Evolutionary conservation across 2,113 vertebrate species (phyloP).

Genomic region (Sturnira hondurensis): DNA sequence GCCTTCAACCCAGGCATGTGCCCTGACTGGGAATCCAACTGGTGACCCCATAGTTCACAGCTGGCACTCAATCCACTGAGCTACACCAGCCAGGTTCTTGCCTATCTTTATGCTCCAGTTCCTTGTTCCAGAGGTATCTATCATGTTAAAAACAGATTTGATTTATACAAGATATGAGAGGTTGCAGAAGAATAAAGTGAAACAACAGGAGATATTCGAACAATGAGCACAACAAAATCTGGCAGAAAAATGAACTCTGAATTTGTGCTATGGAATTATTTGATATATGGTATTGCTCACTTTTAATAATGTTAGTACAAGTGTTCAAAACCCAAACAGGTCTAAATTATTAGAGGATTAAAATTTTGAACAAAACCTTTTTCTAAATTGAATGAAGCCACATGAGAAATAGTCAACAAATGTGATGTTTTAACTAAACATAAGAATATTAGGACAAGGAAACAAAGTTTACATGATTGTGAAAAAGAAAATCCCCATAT

Average conservation of each 20-base stretch:
- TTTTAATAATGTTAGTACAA: background rate
- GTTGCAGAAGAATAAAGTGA: background rate
- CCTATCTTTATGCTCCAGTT: background rate
- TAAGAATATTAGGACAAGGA: background rate
- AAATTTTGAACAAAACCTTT: background rate
- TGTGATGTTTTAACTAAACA: background rate
- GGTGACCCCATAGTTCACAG: too few species aligned
- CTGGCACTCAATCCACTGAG: too few species aligned
- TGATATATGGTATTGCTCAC: background rate
- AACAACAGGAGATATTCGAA: background rate
- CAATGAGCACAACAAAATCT: background rate
- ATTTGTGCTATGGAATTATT: background rate
- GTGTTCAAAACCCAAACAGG: background rate
- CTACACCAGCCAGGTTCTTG: too few species aligned
- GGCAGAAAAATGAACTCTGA: conserved; percentile 2
- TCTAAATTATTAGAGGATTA: background rate
- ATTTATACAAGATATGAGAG: background rate
- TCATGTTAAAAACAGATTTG: background rate
- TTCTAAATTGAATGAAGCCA: background rate
- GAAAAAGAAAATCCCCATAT: background rate
- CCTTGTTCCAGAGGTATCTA: background rate
- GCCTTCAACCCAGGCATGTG: too few species aligned
- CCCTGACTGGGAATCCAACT: too few species aligned
- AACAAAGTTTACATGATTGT: background rate
- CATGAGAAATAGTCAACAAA: background rate